phyloP scores from a whole-genome alignment of 1,140 invertebrate genomes.

The Euura saliciscinereae region DNA sequence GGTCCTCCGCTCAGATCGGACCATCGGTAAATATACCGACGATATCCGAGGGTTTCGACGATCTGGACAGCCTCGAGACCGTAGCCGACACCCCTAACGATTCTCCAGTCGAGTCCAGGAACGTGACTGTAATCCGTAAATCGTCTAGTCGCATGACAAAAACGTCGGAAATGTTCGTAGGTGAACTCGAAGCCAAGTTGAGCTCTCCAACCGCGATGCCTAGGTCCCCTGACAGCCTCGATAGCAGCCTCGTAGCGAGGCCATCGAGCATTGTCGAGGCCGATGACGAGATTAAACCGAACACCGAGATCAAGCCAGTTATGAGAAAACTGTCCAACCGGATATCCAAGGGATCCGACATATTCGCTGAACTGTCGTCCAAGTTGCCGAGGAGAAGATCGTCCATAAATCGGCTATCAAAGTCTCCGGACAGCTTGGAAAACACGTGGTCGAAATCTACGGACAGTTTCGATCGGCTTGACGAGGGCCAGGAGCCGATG shows the following conservation, averaged over 20 bases:
- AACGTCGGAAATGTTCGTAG: slow-evolving; percentile 49
- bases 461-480: slow-evolving; percentile 46
- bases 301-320: slow-evolving; percentile 26
- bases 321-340: slow-evolving; percentile 36
- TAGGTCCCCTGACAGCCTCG: slow-evolving; percentile 52
- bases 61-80: slow-evolving; percentile 45
- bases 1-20: slow-evolving; percentile 31
- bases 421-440: slow-evolving; percentile 52
- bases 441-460: slow-evolving; percentile 43
- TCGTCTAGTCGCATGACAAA: slow-evolving; percentile 50
- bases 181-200: slow-evolving; percentile 43
- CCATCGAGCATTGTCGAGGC: slow-evolving; percentile 21
- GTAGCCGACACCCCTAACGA: slow-evolving; percentile 26
- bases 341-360: slow-evolving; percentile 40
- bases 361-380: slow-evolving; percentile 40
- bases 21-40: slow-evolving; percentile 39
- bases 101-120: slow-evolving; percentile 34
- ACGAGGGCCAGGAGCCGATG: slow-evolving; percentile 32
- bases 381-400: slow-evolving; percentile 39
- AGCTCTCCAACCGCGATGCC: slow-evolving; percentile 41
- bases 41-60: slow-evolving; percentile 40
- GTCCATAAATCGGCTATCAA: slow-evolving; percentile 41
- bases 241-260: slow-evolving; percentile 32
- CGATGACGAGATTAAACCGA: slow-evolving; percentile 20
- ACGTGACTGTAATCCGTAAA: slow-evolving; percentile 41